Evolutionary conservation across 2,113 vertebrate species (phyloP), one percentile per base, ranked within the genome.

Genomic region (Spheniscus mendiculus): DNA sequence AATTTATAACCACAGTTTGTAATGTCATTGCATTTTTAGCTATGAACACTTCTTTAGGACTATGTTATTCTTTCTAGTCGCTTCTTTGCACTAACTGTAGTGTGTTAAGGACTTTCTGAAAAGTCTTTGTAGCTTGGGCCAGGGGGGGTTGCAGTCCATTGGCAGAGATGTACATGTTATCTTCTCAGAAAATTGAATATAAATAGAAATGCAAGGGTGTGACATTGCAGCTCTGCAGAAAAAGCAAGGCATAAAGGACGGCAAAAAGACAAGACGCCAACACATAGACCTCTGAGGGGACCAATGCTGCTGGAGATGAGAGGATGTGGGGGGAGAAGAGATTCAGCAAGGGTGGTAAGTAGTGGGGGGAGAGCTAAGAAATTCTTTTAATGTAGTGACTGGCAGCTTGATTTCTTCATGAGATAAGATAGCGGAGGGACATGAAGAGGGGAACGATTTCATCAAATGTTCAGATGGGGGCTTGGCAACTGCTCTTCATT

Each of bases 301-400:
- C 50, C 17, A 50, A 50, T 12, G 52, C 29, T 82, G 55, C 45
- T 93, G 80, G 77, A 94, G 81, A 76, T 15, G 67, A 74, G 83
- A 94, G 91, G 91, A 93, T 88, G 95, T 93, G 91, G 89, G 77
- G 63, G 61, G 17, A 69, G 49, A 76, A 53, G 23, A 82, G 27
- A 82, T 69, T 82, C 62, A 72, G 34, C 52, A 52, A 52, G 44
- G 23, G 30, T 61, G 83, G 13, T 49, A 85, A 79, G 65, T 12
- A 53, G 30, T 32, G 40, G 32, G 59, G 92, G 61, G 34, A 84
- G 29, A 93, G 71, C 45, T 65, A 72, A 77, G 80, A 92, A 92
- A 65, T 65, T 92, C 40, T 95, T 91, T 95, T 36, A 87, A 55
- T 15, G 9, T 3, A 53, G 22, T 40, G 78, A 69, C 44, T 89